A percentile compares a stretch with the other conserved stretches of the same genome.
These are phyloP conservation scores for Phalacrocorax aristotelis DNA, from an alignment of 2,113 vertebrate species.

Conservation along the genomic window DNA sequence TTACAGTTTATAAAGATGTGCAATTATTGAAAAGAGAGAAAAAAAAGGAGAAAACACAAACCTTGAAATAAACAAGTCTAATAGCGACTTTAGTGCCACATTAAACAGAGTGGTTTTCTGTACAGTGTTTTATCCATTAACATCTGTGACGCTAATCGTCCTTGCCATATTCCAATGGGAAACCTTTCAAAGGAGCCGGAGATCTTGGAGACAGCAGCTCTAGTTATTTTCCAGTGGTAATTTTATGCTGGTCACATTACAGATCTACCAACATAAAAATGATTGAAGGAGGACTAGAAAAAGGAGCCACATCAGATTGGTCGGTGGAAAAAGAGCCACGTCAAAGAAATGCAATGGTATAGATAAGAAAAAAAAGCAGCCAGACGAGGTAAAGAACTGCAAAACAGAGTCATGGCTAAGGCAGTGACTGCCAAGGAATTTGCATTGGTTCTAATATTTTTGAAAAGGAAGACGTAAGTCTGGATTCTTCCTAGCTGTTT, in stretches of 20 bases:
- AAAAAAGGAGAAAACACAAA: not conserved
- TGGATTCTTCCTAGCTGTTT: not conserved
- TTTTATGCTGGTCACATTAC: not conserved
- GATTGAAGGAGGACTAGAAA: not conserved
- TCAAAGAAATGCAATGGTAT: not conserved
- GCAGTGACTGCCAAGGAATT: not conserved
- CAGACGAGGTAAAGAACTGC: not conserved
- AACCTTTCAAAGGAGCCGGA: not conserved
- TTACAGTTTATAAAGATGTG: not conserved
- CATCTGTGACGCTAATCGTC: not conserved
- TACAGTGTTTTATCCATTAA: not conserved
- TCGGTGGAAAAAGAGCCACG: not conserved
- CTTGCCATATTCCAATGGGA: not conserved
- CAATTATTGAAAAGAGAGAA: not conserved
- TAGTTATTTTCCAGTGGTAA: not conserved
- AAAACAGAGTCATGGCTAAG: not conserved
- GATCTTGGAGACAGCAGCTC: not conserved
- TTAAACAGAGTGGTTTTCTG: not conserved
- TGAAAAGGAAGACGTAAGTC: not conserved
- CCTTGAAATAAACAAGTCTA: not conserved
- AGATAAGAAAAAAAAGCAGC: rapidly evolving
- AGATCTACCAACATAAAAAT: not conserved
- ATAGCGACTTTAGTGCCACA: not conserved
- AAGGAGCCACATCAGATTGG: not conserved
- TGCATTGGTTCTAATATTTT: not conserved